Base-by-base conservation (phyloP, 1,140 invertebrate species). In the Papilio polytes region DNA sequence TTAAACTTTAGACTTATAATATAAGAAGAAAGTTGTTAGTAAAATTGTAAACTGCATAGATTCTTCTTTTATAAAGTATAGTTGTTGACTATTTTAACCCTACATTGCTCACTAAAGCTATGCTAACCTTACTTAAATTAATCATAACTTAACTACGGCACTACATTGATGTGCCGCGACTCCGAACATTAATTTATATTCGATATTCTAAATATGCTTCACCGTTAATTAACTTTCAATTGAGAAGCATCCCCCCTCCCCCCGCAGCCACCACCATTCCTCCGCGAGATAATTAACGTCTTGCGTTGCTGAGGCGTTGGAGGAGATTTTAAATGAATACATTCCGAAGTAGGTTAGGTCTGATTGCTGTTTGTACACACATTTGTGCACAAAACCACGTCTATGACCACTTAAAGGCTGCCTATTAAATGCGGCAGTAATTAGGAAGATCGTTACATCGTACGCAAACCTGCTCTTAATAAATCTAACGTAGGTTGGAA, bases 261-360 rank as follows among this genome's bases (percentile, higher is more conserved):
- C 7, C 18, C 51, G 7, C 51, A 53, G 4, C 53, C 53, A 1
- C 2, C 48, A 0, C 13, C 12, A 15, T 26, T 20, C 48, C 46
- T 7, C 22, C 26, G 22, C 48, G 74, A 78, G 74, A 78, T 78
- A 78, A 78, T 78, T 78, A 78, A 78, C 51, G 74, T 78, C 74
- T 78, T 36, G 74, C 74, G n/a, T 41, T 8, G 53, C 53, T n/a
- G 53, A 56, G 53, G 74, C 74, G 36, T 41, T 41, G 9, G 51
- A 78, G 74, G 51, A 59, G 51, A 9, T 53, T 56, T 56, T 56
- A 53, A 78, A 78, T 78, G 31, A 78, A 78, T 56, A 56, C 74
- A 56, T 78, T 78, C 51, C 74, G 31, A 78, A 41, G 74, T 78
- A 78, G 74, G 74, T 78, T 78, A 78, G 51, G 26, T 78, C 53